Conservation (phyloP, 2,797 vertebrate species). For the Cynopterus sphinx region DNA sequence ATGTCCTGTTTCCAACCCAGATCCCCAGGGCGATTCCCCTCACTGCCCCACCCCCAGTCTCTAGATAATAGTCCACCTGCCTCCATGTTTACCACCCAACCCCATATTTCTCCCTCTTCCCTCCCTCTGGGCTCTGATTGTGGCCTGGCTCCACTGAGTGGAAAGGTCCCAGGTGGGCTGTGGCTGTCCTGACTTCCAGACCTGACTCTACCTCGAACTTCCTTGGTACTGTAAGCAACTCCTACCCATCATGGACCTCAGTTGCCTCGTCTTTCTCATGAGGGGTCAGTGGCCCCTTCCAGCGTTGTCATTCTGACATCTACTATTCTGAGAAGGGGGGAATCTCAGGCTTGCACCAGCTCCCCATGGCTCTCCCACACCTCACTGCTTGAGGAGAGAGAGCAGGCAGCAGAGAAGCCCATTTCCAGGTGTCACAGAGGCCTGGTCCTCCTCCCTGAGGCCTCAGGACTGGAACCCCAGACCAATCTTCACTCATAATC, state of each 20-base stretch:
- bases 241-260: neutral
- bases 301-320: neutral
- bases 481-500: neutral
- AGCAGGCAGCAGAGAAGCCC: neutral
- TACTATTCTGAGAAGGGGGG: neutral
- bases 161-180: neutral
- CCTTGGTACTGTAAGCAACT: neutral
- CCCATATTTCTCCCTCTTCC: neutral
- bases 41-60: neutral
- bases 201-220: neutral
- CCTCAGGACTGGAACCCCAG: neutral
- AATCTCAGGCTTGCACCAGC: neutral
- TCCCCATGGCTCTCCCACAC: neutral
- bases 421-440: neutral
- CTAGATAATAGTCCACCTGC: neutral
- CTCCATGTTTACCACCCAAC: neutral
- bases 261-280: neutral
- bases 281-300: neutral
- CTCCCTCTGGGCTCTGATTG: neutral
- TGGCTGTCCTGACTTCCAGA: neutral
- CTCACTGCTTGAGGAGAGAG: neutral
- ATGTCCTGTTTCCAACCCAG: neutral
- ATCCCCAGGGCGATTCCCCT: neutral
- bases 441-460: neutral
- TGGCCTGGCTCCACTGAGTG: neutral